phyloP scores from a whole-genome alignment of 2,888 invertebrate genomes.

The Seira musarum region DNA sequence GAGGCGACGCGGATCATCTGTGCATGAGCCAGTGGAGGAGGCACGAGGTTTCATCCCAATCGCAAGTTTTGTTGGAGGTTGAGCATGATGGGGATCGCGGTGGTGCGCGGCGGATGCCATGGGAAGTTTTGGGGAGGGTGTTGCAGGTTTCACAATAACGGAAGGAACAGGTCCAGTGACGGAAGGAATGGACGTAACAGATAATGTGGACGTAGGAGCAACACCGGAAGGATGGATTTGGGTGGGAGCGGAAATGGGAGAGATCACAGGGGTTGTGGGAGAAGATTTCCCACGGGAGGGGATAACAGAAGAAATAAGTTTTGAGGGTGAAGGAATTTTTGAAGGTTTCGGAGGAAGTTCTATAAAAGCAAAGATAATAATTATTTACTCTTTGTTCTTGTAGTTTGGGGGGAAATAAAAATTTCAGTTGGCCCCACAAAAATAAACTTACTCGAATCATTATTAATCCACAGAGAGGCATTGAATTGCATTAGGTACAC shows the following conservation, averaged over 20 bases:
- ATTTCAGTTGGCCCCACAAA: too few relatives aligned
- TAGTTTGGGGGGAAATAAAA: too few relatives aligned
- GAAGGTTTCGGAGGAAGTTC: slow-evolving; percentile 70
- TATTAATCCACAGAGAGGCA: too few relatives aligned
- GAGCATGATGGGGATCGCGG: slow-evolving; percentile 38
- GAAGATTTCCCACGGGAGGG: slow-evolving; percentile 44
- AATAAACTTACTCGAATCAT: too few relatives aligned
- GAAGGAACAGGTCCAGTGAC: slow-evolving; percentile 63
- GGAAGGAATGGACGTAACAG: slow-evolving; percentile 49
- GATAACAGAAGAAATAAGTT: slow-evolving; percentile 62
- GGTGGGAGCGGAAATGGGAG: slow-evolving; percentile 36
- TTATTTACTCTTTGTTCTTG: too few relatives aligned
- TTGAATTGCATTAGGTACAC: too few relatives aligned
- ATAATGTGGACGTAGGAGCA: background rate
- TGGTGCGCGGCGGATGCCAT: slow-evolving; percentile 58
- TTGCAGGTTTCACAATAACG: slow-evolving; percentile 65
- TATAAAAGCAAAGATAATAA: slow-evolving; percentile 28
- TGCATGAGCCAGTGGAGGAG: slow-evolving; percentile 39
- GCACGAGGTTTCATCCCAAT: slow-evolving; percentile 63
- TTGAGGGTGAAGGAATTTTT: slow-evolving; percentile 69
- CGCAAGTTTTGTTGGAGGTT: slow-evolving; percentile 65
- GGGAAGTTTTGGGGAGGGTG: slow-evolving; percentile 66
- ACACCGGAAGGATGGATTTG: slow-evolving; percentile 22
- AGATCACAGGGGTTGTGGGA: slow-evolving; percentile 50
- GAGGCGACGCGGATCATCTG: slow-evolving; percentile 79